Evolutionary conservation across 2,888 invertebrate genomes (phyloP), one percentile per base, ranked within the genome.

Genomic region (Candidula unifasciata): DNA sequence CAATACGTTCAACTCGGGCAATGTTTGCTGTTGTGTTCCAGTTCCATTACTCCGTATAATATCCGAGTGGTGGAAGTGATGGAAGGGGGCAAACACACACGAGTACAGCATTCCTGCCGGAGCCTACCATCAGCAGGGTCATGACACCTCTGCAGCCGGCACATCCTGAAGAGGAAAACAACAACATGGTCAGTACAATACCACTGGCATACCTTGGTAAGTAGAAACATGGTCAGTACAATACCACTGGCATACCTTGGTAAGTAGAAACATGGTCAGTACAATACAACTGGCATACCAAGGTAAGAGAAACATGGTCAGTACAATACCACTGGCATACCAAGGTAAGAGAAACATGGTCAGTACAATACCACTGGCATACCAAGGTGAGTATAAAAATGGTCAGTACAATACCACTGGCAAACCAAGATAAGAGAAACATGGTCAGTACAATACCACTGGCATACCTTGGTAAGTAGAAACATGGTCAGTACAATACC

Each of bases 61-160:
- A 74, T 52, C 73, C 52, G 3, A 3, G 2, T 52, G 13, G 6
- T 44, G 27, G 3, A 27, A 21, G 0, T 27, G 73, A 27, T n/a
- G 73, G 52, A 44, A 74, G 44, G 52, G 13, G 44, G 27, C 27
- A 52, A 52, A 52, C n/a, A 6, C 5, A 5, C 73, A 10, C 44
- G 73, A 16, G 73, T 27, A n/a, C 52, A 74, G 73, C 73, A 74
- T 74, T 74, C 44, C 73, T 74, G 71, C 71, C 71, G 71, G 18
- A 71, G 71, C 35, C 8, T 3, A 18, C n/a, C 13, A 5, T 8
- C 13, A 24, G 27, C 52, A 74, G 52, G 73, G 16, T 74, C 73
- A 74, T 74, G 73, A 74, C 73, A 52, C 52, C 3, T 0, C 44
- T 52, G n/a, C 52, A 27, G 27, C 3, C n/a, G 6, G 6, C 6